phyloP scores from a whole-genome alignment of 2,888 invertebrate species.

The Incurvaria masculella region DNA sequence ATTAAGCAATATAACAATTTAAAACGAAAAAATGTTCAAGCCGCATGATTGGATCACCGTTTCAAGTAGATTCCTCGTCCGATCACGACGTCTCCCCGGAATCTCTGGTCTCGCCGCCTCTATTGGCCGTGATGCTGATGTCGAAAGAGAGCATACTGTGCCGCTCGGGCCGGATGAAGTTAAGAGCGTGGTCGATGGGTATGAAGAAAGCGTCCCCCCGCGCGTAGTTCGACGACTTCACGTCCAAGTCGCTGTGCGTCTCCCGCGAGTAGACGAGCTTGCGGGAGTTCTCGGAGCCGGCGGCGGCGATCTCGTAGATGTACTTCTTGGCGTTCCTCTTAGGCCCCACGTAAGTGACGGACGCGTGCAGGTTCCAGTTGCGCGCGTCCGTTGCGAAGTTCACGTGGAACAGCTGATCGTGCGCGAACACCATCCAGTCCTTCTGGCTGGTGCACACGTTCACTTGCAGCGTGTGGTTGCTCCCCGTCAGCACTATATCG shows the following conservation, averaged over 20 bases:
- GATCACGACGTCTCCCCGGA: too few species aligned
- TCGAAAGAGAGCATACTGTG: too few species aligned
- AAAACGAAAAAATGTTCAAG: too few species aligned
- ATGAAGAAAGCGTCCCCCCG: conserved; percentile 45
- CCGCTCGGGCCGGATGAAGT: conserved; percentile 35
- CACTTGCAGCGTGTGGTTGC: conserved; percentile 31
- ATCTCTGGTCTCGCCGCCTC: too few species aligned
- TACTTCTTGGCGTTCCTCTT: conserved; percentile 33
- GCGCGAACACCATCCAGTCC: conserved; percentile 34
- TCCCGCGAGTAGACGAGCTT: conserved; percentile 32
- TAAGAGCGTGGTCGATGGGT: conserved; percentile 37
- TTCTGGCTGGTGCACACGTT: conserved; percentile 34
- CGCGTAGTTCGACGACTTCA: conserved; percentile 28
- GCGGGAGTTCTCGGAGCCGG: conserved; percentile 31
- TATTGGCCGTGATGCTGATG: too few species aligned
- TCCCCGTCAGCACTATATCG: conserved; percentile 30
- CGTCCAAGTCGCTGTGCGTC: conserved; percentile 45
- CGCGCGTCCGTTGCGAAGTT: conserved; percentile 36
- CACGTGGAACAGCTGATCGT: conserved; percentile 37
- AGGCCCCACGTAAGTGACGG: conserved; percentile 44
- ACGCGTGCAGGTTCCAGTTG: conserved; percentile 34
- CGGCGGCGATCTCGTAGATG: conserved; percentile 36
- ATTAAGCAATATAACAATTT: too few species aligned
- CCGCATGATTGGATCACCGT: too few species aligned
- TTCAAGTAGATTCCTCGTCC: too few species aligned